Evolutionary conservation across 2,113 vertebrate genomes (phyloP).

Genomic region (Salvator merianae): DNA sequence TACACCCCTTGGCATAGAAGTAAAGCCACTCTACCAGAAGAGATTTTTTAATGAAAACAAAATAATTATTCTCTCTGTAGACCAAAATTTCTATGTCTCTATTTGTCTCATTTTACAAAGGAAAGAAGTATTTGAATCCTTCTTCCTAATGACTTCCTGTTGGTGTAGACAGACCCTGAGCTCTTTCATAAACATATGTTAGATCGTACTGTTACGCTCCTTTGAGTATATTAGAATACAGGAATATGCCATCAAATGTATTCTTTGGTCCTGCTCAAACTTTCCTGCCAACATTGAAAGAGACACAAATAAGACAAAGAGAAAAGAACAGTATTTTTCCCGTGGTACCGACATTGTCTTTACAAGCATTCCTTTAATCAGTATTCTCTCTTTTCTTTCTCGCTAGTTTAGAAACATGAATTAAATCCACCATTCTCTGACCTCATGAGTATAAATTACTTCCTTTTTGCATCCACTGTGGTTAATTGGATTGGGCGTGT

Average conservation of each 20-base stretch:
- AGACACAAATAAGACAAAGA: neutral
- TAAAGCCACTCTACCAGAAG: no score
- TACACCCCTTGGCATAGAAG: no score
- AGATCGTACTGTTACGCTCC: neutral
- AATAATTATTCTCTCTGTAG: neutral
- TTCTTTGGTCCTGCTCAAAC: neutral
- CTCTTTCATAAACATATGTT: neutral
- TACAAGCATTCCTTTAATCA: neutral
- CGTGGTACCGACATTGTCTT: neutral
- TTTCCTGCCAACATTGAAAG: neutral
- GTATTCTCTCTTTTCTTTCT: neutral
- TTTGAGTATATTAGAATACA: neutral
- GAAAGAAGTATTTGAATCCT: no score
- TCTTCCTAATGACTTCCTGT: neutral
- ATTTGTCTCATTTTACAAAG: no score
- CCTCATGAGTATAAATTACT: neutral
- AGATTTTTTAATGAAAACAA: no score
- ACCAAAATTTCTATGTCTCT: neutral
- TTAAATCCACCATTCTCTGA: slow-evolving; percentile 17
- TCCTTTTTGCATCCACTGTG: neutral
- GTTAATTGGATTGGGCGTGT: neutral
- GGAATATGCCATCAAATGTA: neutral
- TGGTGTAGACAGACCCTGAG: neutral
- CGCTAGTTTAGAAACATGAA: neutral
- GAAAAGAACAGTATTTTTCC: neutral